Evolutionary conservation across 2,797 vertebrate species (phyloP).

Genomic region (Octomys mimax): DNA sequence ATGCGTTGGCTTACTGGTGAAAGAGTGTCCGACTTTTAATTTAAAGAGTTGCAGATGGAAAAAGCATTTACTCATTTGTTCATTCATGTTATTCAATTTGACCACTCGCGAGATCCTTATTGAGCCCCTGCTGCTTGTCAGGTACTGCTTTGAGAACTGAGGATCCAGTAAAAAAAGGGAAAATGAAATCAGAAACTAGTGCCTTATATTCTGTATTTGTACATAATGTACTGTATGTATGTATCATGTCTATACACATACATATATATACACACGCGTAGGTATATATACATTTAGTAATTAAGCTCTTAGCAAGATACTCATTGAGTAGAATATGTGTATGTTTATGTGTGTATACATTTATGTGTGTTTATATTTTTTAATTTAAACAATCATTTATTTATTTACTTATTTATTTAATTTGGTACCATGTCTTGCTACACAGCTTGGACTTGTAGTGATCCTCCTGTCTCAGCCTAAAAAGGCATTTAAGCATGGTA

Average conservation of each 20-base stretch:
- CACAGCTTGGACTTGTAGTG: too few relatives aligned
- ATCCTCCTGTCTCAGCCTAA: too few relatives aligned
- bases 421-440: too few relatives aligned
- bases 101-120: neutral
- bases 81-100: neutral
- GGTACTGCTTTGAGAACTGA: neutral
- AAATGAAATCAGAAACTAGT: neutral
- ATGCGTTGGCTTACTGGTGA: neutral
- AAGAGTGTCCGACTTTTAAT: neutral
- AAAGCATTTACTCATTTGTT: neutral
- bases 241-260: neutral
- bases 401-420: too few relatives aligned
- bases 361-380: too few relatives aligned
- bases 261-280: too few relatives aligned
- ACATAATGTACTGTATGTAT: neutral
- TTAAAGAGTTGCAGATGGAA: neutral
- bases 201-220: neutral
- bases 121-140: neutral
- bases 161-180: neutral
- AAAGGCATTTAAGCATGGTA: neutral
- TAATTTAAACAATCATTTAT: too few relatives aligned
- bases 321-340: neutral
- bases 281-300: neutral
- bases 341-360: neutral
- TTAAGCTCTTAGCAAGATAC: conserved; percentile 1